Evolutionary conservation across 92 coral and sea anemone genomes (phyloP), one percentile per base, ranked within the genome.

Genomic region (Muricea muricata): DNA sequence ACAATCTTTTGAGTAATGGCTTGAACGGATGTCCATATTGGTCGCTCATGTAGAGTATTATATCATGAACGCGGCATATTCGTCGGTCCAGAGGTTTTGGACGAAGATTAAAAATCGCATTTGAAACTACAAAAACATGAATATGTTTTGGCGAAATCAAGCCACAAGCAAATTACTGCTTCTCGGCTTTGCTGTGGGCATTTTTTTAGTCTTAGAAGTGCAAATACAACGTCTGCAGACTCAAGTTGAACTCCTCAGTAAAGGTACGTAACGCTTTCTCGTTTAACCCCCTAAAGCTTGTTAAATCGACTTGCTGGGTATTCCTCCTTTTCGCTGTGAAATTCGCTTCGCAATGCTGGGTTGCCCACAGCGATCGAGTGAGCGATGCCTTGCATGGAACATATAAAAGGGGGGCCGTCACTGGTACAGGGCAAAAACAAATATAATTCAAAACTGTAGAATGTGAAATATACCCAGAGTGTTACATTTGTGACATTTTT

Each of bases 181-280:
- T 14, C 39, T 75, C 1, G 29, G 39, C 28, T 33, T 50, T 47
- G 65, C 65, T 13, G 40, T 28, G 0, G 65, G 39, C 39, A 87
- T 83, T 25, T 67, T 93, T 17, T 87, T 74, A 15, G 80, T 91
- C 23, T 81, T 94, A 33, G 98, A 94, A 66, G 31, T 94, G 26
- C 98, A 94, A 78, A 94, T 94, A 55, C 88, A 85, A 15, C 88
- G 61, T 20, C 65, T 85, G 32, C 80, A 75, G 40, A 75, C 80
- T 30, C 80, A 75, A 75, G 80, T 75, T 18, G 1, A 3, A 48
- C 61, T 75, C 42, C 30, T 75, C 10, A 47, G 41, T 26, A 50
- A 31, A 75, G 80, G 80, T 75, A 75, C 30, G 65, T 40, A 75
- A 29, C 13, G 42, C 65, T 75, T 26, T 75, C 42, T 50, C 80